A percentile compares a stretch with the other conserved stretches of the same genome.
Evolutionary conservation across 2,797 vertebrate species (phyloP).

Genomic region (Darevskia mixta): DNA sequence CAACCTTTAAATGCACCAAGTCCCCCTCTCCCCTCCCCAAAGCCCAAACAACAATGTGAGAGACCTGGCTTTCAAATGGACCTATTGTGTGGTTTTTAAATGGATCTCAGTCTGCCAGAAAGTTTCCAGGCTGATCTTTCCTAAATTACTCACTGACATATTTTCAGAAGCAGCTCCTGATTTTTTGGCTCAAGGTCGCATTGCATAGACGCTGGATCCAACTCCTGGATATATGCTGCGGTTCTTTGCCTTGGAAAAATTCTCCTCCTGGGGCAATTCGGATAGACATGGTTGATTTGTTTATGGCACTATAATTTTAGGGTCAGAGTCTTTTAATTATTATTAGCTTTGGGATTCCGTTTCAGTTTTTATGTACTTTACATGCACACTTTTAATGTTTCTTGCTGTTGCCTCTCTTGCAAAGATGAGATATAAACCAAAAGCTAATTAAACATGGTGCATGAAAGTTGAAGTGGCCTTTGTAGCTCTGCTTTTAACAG

Average conservation of each 20-base stretch:
- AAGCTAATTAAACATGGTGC: neutral
- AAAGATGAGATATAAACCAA: neutral
- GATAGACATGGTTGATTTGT: neutral
- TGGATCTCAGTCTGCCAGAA: neutral
- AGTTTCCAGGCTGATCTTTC: constrained; percentile 9
- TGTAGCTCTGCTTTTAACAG: neutral
- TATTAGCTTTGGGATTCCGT: neutral
- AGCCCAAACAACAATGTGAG: neutral
- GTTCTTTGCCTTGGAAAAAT: neutral
- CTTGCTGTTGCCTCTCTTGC: neutral
- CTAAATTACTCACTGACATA: neutral
- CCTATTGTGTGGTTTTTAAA: constrained; percentile 15
- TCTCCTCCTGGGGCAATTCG: neutral
- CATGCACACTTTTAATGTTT: neutral
- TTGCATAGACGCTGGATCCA: neutral
- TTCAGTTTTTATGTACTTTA: neutral
- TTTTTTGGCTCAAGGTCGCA: neutral
- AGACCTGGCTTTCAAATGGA: neutral
- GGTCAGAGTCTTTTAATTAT: neutral
- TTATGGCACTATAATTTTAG: neutral
- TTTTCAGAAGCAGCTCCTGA: accelerated
- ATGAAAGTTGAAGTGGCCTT: neutral
- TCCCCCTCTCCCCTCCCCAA: neutral
- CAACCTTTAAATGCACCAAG: neutral
- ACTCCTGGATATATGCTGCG: neutral